Percentiles rank a stretch among this genome's conserved stretches.
Conservation (phyloP, 2,888 invertebrate genomes). For the Nezara viridula region DNA sequence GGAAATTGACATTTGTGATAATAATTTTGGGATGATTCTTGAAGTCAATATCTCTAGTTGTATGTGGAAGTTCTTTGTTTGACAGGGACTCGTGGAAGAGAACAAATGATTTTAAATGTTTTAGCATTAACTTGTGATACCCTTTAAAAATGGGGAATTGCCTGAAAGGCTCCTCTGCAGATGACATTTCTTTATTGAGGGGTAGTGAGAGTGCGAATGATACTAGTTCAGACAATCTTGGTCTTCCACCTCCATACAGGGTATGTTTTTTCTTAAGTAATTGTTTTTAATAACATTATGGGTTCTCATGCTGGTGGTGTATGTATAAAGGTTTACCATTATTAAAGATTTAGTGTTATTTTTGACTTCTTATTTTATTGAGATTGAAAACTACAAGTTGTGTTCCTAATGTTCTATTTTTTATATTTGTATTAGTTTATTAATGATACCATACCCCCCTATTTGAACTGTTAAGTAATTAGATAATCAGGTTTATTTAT, state of each 20-base stretch:
- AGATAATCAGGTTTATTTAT: neutral
- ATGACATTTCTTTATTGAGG: constrained; percentile 76
- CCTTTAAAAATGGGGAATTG: constrained; percentile 77
- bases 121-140: constrained; percentile 24
- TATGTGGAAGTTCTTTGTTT: constrained; percentile 29
- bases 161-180: constrained; percentile 76
- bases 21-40: neutral
- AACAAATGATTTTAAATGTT: constrained; percentile 23
- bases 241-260: constrained; percentile 74
- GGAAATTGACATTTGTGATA: neutral
- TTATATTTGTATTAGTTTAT: neutral
- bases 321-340: neutral
- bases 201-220: constrained; percentile 74
- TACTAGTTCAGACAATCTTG: constrained; percentile 73
- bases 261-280: constrained; percentile 67
- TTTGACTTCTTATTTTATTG: neutral
- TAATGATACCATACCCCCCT: neutral
- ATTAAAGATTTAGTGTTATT: neutral
- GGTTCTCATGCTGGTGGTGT: neutral
- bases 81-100: neutral
- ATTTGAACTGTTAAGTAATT: neutral
- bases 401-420: neutral
- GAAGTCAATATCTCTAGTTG: neutral
- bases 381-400: neutral
- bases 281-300: neutral